Percentiles rank a stretch among this genome's conserved stretches.
These are phyloP conservation scores for Pocillopora damicornis DNA, from an alignment of 64 coral and sea anemone species.

Conservation along the genomic window DNA sequence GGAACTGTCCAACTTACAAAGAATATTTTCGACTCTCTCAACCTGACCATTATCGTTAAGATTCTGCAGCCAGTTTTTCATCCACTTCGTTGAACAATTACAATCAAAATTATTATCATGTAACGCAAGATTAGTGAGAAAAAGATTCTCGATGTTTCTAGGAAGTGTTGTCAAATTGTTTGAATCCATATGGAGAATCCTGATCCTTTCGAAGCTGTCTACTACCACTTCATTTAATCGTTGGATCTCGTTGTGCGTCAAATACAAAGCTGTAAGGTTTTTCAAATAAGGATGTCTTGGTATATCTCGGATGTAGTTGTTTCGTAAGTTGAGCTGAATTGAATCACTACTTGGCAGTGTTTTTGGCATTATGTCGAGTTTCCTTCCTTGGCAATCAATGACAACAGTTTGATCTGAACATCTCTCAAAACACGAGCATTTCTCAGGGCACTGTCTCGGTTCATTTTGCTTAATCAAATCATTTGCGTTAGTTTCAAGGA, in stretches of 20 bases:
- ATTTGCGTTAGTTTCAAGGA: slow-evolving; percentile 12
- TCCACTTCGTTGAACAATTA: slow-evolving; percentile 55
- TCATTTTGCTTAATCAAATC: slow-evolving; percentile 22
- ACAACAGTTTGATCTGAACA: slow-evolving; percentile 18
- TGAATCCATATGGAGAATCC: slow-evolving; percentile 44
- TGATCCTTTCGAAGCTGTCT: background rate
- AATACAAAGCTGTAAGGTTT: slow-evolving; percentile 41
- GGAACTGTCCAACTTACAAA: slow-evolving; percentile 30
- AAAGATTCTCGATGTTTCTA: slow-evolving; percentile 25
- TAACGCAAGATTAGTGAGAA: slow-evolving; percentile 20
- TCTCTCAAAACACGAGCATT: slow-evolving; percentile 39
- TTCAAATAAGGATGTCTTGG: slow-evolving; percentile 23
- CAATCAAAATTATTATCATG: slow-evolving; percentile 59
- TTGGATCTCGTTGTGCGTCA: slow-evolving; percentile 54
- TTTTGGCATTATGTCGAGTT: slow-evolving; percentile 35
- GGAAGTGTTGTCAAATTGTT: slow-evolving; percentile 59
- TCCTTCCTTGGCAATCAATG: slow-evolving; percentile 32
- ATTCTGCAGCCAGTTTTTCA: slow-evolving; percentile 59
- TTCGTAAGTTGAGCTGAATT: slow-evolving; percentile 39
- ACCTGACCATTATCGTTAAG: slow-evolving; percentile 2
- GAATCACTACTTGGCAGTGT: slow-evolving; percentile 10
- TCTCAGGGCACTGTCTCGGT: slow-evolving; percentile 30
- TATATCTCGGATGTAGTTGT: slow-evolving; percentile 44
- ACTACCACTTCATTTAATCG: slow-evolving; percentile 13
- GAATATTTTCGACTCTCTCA: slow-evolving; percentile 24